A percentile compares a stretch with the other conserved stretches of the same genome.
Evolutionary conservation across 1,140 invertebrate species (phyloP).

Genomic region (Sinella curviseta): DNA sequence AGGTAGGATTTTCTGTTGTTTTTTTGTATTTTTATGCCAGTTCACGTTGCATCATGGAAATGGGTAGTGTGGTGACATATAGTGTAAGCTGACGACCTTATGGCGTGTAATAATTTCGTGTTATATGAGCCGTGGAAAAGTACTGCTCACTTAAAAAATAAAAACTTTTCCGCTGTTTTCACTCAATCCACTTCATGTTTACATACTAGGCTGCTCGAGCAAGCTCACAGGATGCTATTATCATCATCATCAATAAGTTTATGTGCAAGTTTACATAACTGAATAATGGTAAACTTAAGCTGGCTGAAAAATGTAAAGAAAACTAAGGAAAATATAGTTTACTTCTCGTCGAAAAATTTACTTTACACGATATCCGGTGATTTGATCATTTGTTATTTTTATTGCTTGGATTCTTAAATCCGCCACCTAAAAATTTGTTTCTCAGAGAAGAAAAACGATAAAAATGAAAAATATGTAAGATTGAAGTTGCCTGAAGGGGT

Average conservation of each 20-base stretch:
- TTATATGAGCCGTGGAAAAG: conserved; percentile 15
- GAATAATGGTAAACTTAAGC: too few relatives aligned
- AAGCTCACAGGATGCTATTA: too few relatives aligned
- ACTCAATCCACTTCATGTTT: not conserved
- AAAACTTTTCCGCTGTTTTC: not conserved
- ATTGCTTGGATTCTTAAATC: not conserved
- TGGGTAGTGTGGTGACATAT: not conserved
- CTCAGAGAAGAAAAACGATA: too few relatives aligned
- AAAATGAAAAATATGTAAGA: too few relatives aligned
- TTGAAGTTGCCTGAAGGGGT: too few relatives aligned
- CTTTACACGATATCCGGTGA: conserved; percentile 2
- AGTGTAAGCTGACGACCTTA: not conserved
- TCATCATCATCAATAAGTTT: too few relatives aligned
- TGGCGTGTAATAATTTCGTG: conserved; percentile 12
- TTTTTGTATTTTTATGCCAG: not conserved
- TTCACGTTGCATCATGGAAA: not conserved
- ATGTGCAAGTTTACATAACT: too few relatives aligned
- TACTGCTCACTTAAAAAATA: not conserved
- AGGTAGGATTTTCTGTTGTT: too few relatives aligned
- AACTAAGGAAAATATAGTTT: too few relatives aligned
- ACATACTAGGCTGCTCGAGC: not conserved
- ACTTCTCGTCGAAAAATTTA: not conserved
- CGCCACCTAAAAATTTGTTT: too few relatives aligned
- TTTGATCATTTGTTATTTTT: too few relatives aligned
- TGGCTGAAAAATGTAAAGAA: too few relatives aligned